Conservation (phyloP, 2,797 vertebrate genomes). For the Darevskia mixta region DNA sequence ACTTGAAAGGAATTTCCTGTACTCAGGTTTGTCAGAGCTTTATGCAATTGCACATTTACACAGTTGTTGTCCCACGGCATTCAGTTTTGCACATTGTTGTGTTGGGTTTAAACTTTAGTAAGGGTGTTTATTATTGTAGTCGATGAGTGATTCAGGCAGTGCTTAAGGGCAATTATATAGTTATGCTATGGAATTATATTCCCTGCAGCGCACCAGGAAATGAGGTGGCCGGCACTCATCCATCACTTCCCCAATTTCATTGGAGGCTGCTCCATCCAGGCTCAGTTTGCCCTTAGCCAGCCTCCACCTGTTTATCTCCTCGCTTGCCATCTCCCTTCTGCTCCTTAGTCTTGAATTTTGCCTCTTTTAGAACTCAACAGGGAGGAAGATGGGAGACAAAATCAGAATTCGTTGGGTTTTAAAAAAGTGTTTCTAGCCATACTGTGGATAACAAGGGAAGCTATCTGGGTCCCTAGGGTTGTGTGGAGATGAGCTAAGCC, state of each 20-base stretch:
- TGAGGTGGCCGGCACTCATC: neutral
- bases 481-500: neutral
- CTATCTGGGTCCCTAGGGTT: neutral
- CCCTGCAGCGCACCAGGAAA: neutral
- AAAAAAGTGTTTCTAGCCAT: neutral
- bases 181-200: neutral
- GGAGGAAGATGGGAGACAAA: no score
- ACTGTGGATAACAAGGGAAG: no score
- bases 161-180: neutral
- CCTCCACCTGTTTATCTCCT: neutral
- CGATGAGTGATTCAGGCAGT: neutral
- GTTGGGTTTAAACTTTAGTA: neutral
- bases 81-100: neutral
- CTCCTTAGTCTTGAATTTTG: no score
- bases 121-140: neutral
- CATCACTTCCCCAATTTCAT: neutral
- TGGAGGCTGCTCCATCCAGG: no score
- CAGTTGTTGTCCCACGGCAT: neutral
- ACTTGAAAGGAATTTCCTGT: neutral
- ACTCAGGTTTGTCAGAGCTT: no score
- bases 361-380: no score
- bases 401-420: no score
- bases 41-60: neutral
- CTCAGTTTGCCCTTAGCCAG: no score
- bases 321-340: no score